Percentiles rank a stretch among this genome's conserved stretches.
Evolutionary conservation across 53 echinoderm and acorn worm species (phyloP).

Genomic region (Mesocentrotus franciscanus): DNA sequence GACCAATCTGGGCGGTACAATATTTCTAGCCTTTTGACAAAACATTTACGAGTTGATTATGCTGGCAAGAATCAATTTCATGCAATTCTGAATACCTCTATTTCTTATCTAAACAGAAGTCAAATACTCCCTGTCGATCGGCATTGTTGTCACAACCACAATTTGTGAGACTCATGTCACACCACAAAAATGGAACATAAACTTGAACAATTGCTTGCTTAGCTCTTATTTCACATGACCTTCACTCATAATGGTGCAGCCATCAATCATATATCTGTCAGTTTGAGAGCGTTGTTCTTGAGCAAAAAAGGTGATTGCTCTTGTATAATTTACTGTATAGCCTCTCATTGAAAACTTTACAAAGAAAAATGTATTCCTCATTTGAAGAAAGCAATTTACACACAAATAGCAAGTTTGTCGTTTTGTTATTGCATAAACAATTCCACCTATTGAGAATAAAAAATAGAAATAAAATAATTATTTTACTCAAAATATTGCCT

Average conservation of each 20-base stretch:
- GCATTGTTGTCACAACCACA: constrained; percentile 30
- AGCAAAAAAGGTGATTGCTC: not conserved
- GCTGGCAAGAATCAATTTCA: not conserved
- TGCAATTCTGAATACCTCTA: constrained; percentile 1
- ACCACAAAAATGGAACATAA: constrained; percentile 30
- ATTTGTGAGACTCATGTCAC: constrained; percentile 42
- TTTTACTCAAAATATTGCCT: not conserved
- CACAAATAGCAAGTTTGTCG: not conserved
- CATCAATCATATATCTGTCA: constrained; percentile 10
- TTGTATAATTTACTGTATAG: not conserved
- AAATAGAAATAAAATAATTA: not conserved
- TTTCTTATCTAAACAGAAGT: constrained; percentile 48
- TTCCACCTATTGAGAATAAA: not conserved
- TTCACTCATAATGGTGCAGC: not conserved
- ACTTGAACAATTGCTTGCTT: constrained; percentile 30
- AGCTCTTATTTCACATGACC: constrained; percentile 35
- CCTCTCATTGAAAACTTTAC: not conserved
- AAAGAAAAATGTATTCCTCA: not conserved
- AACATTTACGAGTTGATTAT: constrained; percentile 36
- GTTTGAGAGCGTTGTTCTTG: not conserved
- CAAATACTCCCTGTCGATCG: not conserved
- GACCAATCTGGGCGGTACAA: not conserved
- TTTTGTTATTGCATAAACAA: not conserved
- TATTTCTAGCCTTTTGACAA: constrained; percentile 15
- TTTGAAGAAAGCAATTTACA: not conserved